Base-by-base conservation (phyloP, 23 tunicate genomes). In the Ascidia mentula region DNA sequence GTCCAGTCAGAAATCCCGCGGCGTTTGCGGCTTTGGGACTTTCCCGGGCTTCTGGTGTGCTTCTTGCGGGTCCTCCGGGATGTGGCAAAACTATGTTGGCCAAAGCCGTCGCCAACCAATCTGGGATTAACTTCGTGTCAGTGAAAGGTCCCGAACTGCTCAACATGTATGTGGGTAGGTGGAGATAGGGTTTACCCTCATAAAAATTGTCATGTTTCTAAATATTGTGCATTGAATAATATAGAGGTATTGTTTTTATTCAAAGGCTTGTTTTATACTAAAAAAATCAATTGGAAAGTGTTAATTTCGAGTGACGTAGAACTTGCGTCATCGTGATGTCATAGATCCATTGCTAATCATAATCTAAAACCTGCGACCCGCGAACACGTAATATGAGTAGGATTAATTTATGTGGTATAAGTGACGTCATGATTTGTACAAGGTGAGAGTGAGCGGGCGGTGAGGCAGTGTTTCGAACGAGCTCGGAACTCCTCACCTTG, bases 121-220 rank as follows among this genome's bases (percentile, higher is more conserved):
- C 98, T 0, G 98, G 98, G 17, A 88, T 94, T 74, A 89, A 89
- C 72, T 94, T 88, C 46, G 79, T 94, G 9, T 88, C 94, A 0
- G 98, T 94, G 73, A 94, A 94, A 76, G 98, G 98, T 1, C 98
- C 98, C 18, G 98, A 94, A 75, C 74, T 94, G 2, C 84, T 94
- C 37, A 94, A 94, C 53, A 94, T 88, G 94, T 94, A 94, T 82
- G 98, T 94, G 0, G 98, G 94, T 82, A 69, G 81, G 92, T 87
- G 0, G 46, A 33, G 18, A 28, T 53, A 20, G 28, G 53, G 53
- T 42, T 42, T 42, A 9, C 53, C 15, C 53, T 12, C 53, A 42
- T 9, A 42, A 12, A 42, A n/a, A n/a, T n/a, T n/a, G n/a, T n/a
- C n/a, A n/a, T n/a, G n/a, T n/a, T n/a, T n/a, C n/a, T n/a, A n/a